Conservation (phyloP, 2,113 vertebrate species). For the Colaptes auratus region DNA sequence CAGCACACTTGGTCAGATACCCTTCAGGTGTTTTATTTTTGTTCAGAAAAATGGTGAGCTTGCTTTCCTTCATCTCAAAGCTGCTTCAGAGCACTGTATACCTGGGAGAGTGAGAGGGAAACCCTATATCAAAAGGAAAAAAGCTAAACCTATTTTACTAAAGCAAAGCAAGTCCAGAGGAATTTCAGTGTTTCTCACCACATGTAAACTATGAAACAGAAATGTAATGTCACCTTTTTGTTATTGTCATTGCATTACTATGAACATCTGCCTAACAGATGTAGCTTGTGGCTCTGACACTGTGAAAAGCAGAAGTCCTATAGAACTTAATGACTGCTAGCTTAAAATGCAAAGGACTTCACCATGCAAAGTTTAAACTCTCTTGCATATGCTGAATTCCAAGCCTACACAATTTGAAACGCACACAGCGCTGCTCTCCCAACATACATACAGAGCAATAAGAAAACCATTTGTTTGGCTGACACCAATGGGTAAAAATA, state of each 20-base stretch:
- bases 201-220: neutral
- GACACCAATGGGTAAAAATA: neutral
- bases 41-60: conserved; percentile 67
- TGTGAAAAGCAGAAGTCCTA: neutral
- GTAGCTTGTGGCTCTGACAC: neutral
- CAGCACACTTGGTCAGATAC: conserved; percentile 64
- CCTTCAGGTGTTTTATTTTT: conserved; percentile 63
- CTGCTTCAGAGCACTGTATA: conserved; percentile 60
- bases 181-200: conserved; percentile 11
- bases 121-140: conserved; percentile 68
- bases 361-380: neutral
- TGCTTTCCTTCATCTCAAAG: conserved; percentile 69
- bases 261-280: neutral
- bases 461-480: neutral
- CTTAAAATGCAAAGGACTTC: neutral
- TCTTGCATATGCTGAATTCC: neutral
- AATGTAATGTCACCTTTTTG: neutral
- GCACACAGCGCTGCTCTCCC: neutral
- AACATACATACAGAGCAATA: neutral
- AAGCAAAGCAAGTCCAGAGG: conserved; percentile 34
- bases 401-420: neutral
- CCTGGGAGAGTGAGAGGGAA: conserved; percentile 70
- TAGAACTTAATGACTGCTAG: neutral
- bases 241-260: neutral
- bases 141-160: conserved; percentile 57